phyloP scores from a whole-genome alignment of 64 coral and sea anemone species.

The Stichodactyla helianthus region DNA sequence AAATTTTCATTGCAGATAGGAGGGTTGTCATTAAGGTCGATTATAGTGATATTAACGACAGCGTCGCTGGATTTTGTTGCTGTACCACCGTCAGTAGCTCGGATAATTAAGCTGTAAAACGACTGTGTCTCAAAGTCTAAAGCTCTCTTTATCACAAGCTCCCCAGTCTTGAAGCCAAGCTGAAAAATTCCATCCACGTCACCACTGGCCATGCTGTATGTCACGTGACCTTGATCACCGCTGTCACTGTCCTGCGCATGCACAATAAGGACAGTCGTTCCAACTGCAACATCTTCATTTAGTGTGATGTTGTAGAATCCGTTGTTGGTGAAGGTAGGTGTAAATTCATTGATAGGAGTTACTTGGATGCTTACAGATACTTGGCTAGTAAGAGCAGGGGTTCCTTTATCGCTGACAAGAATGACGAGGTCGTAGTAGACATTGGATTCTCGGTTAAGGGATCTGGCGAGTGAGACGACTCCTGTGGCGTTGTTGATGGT shows the following conservation, averaged over 20 bases:
- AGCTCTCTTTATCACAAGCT: constrained; percentile 15
- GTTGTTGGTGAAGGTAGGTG: constrained; percentile 37
- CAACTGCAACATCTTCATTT: constrained; percentile 31
- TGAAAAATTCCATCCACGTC: constrained; percentile 19
- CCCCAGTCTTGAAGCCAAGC: constrained; percentile 16
- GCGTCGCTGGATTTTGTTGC: constrained; percentile 35
- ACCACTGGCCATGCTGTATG: constrained; percentile 29
- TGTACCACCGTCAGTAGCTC: constrained; percentile 25
- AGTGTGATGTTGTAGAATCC: constrained; percentile 39
- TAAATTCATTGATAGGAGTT: constrained; percentile 43
- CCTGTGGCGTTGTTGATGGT: constrained; percentile 21
- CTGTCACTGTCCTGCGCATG: constrained; percentile 50
- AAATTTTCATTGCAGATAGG: constrained; percentile 8
- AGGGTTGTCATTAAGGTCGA: constrained; percentile 47
- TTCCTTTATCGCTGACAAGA: constrained; percentile 15
- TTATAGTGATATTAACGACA: constrained; percentile 29
- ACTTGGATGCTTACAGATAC: constrained; percentile 15
- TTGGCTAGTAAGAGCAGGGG: constrained; percentile 26
- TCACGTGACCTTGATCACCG: constrained; percentile 33
- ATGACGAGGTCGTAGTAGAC: constrained; percentile 46
- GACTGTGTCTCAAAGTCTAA: constrained; percentile 13
- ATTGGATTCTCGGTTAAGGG: constrained; percentile 30
- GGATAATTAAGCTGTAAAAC: constrained; percentile 23
- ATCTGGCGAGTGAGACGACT: background rate
- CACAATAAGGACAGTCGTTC: constrained; percentile 24